Evolutionary conservation across 1,140 invertebrate species (phyloP).

Genomic region (Calliphora vicina): DNA sequence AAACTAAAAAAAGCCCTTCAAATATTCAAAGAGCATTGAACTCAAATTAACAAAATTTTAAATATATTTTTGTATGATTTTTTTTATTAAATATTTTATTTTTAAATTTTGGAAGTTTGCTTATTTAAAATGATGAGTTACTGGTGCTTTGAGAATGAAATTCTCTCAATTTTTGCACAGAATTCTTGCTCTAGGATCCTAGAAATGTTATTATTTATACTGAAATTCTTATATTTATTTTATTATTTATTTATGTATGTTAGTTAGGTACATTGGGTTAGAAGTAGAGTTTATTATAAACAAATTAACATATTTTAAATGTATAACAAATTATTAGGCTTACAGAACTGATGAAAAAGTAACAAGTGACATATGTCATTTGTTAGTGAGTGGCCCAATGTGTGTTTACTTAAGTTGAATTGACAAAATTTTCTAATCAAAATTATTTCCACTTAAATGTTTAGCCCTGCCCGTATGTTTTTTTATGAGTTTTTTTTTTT

Average conservation of each 20-base stretch:
- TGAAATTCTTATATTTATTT: too few relatives aligned
- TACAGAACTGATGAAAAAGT: background rate
- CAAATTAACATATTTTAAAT: slow-evolving; percentile 15
- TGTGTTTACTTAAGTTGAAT: background rate
- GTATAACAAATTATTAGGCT: slow-evolving; percentile 22
- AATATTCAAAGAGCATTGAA: background rate
- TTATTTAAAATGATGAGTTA: background rate
- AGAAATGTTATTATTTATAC: too few relatives aligned
- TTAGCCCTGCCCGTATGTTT: background rate
- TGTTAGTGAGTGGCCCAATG: background rate
- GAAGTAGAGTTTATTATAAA: background rate
- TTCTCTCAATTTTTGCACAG: background rate
- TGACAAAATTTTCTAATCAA: background rate
- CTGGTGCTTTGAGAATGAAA: background rate
- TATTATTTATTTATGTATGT: too few relatives aligned
- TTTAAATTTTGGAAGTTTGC: too few relatives aligned
- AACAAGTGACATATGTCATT: background rate
- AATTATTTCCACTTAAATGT: background rate
- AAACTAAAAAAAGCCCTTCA: background rate
- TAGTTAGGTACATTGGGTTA: too few relatives aligned
- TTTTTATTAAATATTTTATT: background rate
- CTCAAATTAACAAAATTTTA: background rate
- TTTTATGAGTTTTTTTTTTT: background rate
- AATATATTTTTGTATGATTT: background rate
- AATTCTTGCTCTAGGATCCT: background rate